Evolutionary conservation across 2,888 invertebrate species (phyloP), one percentile per base, ranked within the genome.

Genomic region (Orthosia gracilis): DNA sequence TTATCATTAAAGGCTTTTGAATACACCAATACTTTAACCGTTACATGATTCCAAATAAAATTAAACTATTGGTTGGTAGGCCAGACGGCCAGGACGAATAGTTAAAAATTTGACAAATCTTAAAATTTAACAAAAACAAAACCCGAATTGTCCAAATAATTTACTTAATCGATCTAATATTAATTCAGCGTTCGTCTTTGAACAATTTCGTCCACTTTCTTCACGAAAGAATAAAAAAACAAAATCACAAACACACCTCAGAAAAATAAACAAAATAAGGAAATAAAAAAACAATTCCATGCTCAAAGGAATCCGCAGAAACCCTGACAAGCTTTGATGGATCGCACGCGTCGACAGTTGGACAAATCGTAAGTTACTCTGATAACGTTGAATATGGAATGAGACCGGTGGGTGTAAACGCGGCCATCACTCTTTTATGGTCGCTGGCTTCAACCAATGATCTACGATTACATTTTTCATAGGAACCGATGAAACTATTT

Each of bases 391-490:
- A 91, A 93, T 90, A 90, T 89, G 85, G 86, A 92, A 91, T 89
- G 89, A 90, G 89, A 82, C 83, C 83, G 82, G 84, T 88, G 89
- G 90, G 90, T 89, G 91, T 88, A 87, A 93, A 85, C 72, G 74
- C 5, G 11, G 31, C 81, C 75, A 88, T 87, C 85, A 85, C 89
- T 92, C 91, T 89, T 90, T 89, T 90, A 89, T 88, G 88, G 89
- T 85, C 87, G 75, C 78, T 87, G 84, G 87, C 80, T 86, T 83
- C 86, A 85, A 77, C 84, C 82, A 87, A 89, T 93, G 93, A 94
- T 91, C 82, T 90, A 92, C 91, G 90, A 89, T 91, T 89, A 92
- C 92, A 94, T 94, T 92, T 94, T 92, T 94, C 92, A 92, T 89
- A 87, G 88, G 83, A 88, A 87, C 88, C 90, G 90, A 91, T 89